phyloP scores from a whole-genome alignment of 2,888 invertebrate species.

The Papilio elwesi region DNA sequence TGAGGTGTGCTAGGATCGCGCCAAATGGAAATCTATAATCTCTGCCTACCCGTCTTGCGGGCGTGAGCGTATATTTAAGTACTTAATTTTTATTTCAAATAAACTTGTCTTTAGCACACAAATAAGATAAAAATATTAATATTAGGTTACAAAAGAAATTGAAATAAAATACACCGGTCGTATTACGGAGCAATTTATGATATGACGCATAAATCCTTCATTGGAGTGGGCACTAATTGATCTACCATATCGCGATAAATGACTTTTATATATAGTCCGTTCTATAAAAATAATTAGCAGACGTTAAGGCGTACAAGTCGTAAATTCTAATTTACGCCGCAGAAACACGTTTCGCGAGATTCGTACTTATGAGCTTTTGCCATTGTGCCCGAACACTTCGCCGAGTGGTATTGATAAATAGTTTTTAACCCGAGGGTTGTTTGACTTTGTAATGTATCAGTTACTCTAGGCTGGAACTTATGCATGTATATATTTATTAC shows the following conservation, averaged over 20 bases:
- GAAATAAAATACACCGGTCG: not conserved
- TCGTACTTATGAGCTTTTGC: conserved; percentile 38
- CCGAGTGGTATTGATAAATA: conserved; percentile 19
- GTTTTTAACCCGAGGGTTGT: conserved; percentile 21
- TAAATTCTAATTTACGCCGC: conserved; percentile 44
- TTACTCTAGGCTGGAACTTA: not conserved
- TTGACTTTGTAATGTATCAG: conserved; percentile 17
- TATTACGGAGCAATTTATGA: conserved; percentile 6
- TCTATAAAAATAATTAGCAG: conserved; percentile 45
- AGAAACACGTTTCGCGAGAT: conserved; percentile 42
- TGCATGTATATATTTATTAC: not conserved
- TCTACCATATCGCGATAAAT: conserved; percentile 36
- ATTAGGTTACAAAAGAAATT: not conserved
- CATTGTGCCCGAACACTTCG: conserved; percentile 14
- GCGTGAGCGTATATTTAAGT: no score
- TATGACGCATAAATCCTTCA: conserved; percentile 21
- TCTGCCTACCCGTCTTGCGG: no score
- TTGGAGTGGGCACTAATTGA: conserved; percentile 39
- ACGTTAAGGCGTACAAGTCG: conserved; percentile 38
- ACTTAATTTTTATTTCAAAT: no score
- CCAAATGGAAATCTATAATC: no score
- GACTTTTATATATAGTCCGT: conserved; percentile 39
- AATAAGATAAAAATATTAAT: no score
- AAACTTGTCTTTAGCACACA: no score
- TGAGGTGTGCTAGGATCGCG: no score